Evolutionary conservation across 2,113 vertebrate species (phyloP).

Genomic region (Hippocampus zosterae): DNA sequence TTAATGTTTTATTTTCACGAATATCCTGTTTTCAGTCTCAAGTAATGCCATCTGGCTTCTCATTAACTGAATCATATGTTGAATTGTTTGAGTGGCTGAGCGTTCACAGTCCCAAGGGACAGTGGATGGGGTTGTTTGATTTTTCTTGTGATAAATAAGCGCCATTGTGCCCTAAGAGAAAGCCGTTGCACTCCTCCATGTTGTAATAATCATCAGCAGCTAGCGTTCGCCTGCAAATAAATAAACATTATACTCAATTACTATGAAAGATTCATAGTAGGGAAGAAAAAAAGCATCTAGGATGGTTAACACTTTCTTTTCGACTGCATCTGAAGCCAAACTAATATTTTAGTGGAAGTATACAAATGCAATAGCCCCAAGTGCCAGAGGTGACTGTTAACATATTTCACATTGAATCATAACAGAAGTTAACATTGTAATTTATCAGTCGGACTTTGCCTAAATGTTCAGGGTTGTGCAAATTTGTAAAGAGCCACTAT

Average conservation of each 20-base stretch:
- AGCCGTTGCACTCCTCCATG: constrained; percentile 1
- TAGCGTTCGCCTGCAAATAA: not conserved
- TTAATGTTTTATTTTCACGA: constrained; percentile 11
- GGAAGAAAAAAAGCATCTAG: not conserved
- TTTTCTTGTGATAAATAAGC: constrained; percentile 5
- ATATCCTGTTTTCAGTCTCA: not conserved
- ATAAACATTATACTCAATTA: not conserved
- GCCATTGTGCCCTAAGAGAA: not conserved
- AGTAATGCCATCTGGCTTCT: not conserved
- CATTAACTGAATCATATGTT: constrained; percentile 11
- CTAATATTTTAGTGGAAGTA: not conserved
- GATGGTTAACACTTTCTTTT: not conserved
- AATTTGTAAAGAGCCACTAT: too few relatives aligned
- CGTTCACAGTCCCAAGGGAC: not conserved
- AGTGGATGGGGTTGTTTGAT: constrained; percentile 1
- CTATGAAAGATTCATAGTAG: not conserved
- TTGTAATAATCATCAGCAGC: not conserved
- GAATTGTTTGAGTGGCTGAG: constrained; percentile 5
- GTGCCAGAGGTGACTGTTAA: too few relatives aligned
- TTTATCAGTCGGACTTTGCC: too few relatives aligned
- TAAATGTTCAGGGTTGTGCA: too few relatives aligned
- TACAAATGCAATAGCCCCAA: too few relatives aligned
- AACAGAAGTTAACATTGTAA: too few relatives aligned
- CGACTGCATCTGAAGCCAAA: not conserved
- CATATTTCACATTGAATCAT: too few relatives aligned